Evolutionary conservation across 92 coral and sea anemone genomes (phyloP).

Genomic region (Virgularia gustaviana): DNA sequence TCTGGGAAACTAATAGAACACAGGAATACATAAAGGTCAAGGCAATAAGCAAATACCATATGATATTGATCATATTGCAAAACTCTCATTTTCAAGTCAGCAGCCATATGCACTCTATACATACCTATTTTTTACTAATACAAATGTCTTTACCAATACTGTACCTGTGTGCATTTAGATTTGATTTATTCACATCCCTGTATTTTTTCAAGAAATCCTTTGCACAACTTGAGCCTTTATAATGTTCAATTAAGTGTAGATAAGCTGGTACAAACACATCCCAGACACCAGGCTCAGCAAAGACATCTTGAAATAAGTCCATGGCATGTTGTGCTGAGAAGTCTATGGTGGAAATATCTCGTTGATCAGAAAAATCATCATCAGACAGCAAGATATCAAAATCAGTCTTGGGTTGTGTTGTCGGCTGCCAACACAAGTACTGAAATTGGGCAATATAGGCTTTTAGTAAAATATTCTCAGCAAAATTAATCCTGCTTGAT

Average conservation of each 20-base stretch:
- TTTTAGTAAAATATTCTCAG: slow-evolving; percentile 46
- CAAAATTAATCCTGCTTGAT: slow-evolving; percentile 49
- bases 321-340: slow-evolving; percentile 66
- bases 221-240: slow-evolving; percentile 47
- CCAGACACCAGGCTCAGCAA: slow-evolving; percentile 69
- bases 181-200: slow-evolving; percentile 69
- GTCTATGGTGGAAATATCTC: slow-evolving; percentile 40
- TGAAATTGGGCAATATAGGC: slow-evolving; percentile 79
- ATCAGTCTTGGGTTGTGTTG: slow-evolving; percentile 24
- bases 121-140: too few relatives aligned
- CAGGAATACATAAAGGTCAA: neutral
- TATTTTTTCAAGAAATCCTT: slow-evolving; percentile 56
- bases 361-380: slow-evolving; percentile 1
- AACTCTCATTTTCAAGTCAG: neutral
- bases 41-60: neutral
- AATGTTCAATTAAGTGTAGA: slow-evolving; percentile 57
- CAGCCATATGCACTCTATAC: too few relatives aligned
- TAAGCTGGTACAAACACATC: slow-evolving; percentile 73
- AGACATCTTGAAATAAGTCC: slow-evolving; percentile 53
- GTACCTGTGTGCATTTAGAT: slow-evolving; percentile 92
- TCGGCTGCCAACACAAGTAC: slow-evolving; percentile 59
- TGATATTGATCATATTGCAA: too few relatives aligned
- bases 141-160: too few relatives aligned
- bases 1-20: neutral
- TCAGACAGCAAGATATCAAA: neutral